These are phyloP conservation scores for Drosophila ercepeae DNA, from an alignment of 1,140 invertebrate species.

Conservation along the genomic window DNA sequence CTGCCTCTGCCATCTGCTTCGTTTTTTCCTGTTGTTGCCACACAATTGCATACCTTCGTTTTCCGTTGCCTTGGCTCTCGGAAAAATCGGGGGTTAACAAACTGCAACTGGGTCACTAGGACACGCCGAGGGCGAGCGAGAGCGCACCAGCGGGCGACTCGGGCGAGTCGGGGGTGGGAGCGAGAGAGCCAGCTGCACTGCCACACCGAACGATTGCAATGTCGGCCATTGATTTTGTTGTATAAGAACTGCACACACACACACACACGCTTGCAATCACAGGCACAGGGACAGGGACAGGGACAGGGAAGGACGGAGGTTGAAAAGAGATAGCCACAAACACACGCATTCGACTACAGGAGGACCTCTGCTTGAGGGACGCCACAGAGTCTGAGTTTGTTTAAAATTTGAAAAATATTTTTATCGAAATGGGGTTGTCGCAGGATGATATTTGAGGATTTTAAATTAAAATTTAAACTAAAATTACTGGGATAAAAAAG, in stretches of 20 bases:
- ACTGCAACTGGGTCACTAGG: conserved; percentile 83
- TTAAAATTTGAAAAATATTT: background rate
- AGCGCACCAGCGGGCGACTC: conserved; percentile 5
- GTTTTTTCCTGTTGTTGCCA: conserved; percentile 1
- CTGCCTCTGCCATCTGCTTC: background rate
- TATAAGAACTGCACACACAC: conserved; percentile 52
- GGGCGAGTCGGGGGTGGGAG: conserved; percentile 5
- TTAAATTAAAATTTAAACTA: too few species aligned
- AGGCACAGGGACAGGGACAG: background rate
- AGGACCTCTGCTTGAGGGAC: background rate
- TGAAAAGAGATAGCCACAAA: background rate
- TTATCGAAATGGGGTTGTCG: too few species aligned
- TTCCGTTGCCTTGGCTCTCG: conserved; percentile 45
- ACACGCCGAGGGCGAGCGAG: conserved; percentile 47
- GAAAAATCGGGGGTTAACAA: conserved; percentile 70
- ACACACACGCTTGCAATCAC: conserved; percentile 1
- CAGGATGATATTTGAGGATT: too few species aligned
- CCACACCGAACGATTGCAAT: conserved; percentile 60
- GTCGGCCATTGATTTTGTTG: conserved; percentile 77
- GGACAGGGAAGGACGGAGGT: too few species aligned
- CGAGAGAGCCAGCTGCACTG: conserved; percentile 5
- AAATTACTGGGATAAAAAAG: too few species aligned
- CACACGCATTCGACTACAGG: background rate
- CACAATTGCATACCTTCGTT: conserved; percentile 40
- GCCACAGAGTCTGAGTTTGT: background rate